These are phyloP conservation scores for Bombylius discolor DNA, from an alignment of 2,888 invertebrate species.

Conservation along the genomic window DNA sequence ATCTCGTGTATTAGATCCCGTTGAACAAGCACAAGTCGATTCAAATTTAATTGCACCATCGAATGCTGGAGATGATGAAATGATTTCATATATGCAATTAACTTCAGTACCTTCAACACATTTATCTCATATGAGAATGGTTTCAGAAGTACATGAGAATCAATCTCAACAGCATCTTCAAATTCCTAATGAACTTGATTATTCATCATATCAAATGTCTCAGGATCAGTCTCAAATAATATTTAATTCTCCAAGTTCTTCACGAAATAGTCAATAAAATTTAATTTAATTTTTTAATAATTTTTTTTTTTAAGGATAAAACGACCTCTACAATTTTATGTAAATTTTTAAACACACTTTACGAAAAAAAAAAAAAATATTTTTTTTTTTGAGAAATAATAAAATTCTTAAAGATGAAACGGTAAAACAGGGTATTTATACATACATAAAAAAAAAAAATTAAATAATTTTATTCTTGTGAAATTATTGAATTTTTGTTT, in stretches of 20 bases:
- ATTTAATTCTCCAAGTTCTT: slow-evolving; percentile 27
- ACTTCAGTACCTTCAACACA: slow-evolving; percentile 22
- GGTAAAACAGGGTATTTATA: no score
- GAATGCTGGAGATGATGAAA: slow-evolving; percentile 27
- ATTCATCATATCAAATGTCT: slow-evolving; percentile 36
- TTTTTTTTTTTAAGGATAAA: no score
- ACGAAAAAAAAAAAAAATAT: no score
- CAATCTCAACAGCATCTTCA: slow-evolving; percentile 23
- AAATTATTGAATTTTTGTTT: no score
- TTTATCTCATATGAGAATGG: slow-evolving; percentile 27
- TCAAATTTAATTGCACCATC: slow-evolving; percentile 12
- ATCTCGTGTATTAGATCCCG: slow-evolving; percentile 7
- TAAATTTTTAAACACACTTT: no score
- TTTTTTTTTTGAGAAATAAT: no score
- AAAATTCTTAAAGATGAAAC: no score
- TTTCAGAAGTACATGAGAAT: slow-evolving; percentile 24
- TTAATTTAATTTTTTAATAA: no score
- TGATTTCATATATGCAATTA: slow-evolving; percentile 34
- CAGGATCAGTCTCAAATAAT: slow-evolving; percentile 37
- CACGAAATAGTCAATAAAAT: slow-evolving; percentile 15
- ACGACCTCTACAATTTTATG: no score
- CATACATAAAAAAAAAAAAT: no score
- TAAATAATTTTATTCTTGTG: no score
- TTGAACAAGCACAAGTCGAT: slow-evolving; percentile 11
- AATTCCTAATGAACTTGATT: slow-evolving; percentile 31